phyloP scores from a whole-genome alignment of 2,888 invertebrate species.

The Scelioninae gen. 1 region DNA sequence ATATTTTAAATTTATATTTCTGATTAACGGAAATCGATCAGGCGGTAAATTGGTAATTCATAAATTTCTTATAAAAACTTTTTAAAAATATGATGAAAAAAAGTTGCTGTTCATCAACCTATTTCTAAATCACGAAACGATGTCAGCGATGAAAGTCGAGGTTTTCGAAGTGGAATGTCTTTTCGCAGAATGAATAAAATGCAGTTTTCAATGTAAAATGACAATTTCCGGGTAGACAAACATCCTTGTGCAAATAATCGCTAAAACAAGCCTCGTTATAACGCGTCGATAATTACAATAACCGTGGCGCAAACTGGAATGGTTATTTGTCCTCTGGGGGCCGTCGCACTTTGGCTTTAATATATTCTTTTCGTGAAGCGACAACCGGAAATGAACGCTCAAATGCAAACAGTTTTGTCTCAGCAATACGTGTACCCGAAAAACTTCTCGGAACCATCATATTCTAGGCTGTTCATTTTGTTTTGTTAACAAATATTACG shows the following conservation, averaged over 20 bases:
- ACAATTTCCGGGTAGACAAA: constrained; percentile 52
- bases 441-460: constrained; percentile 39
- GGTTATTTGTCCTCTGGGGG: constrained; percentile 33
- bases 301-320: constrained; percentile 16
- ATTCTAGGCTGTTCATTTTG: constrained; percentile 19
- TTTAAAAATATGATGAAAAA: not conserved
- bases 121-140: constrained; percentile 36
- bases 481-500: constrained; percentile 47
- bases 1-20: too few relatives aligned
- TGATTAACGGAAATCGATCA: not conserved
- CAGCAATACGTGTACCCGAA: constrained; percentile 32
- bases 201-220: constrained; percentile 57
- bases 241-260: constrained; percentile 50
- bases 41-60: not conserved
- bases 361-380: constrained; percentile 46
- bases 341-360: constrained; percentile 33
- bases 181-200: constrained; percentile 59
- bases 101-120: constrained; percentile 10
- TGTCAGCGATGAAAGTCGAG: constrained; percentile 53
- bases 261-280: constrained; percentile 25
- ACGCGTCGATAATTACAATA: constrained; percentile 46
- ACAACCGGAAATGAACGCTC: constrained; percentile 52
- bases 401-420: constrained; percentile 54
- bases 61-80: not conserved
- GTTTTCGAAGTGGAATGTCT: constrained; percentile 47